Evolutionary conservation across 2,797 vertebrate species (phyloP).

Genomic region (Amazona finschi): DNA sequence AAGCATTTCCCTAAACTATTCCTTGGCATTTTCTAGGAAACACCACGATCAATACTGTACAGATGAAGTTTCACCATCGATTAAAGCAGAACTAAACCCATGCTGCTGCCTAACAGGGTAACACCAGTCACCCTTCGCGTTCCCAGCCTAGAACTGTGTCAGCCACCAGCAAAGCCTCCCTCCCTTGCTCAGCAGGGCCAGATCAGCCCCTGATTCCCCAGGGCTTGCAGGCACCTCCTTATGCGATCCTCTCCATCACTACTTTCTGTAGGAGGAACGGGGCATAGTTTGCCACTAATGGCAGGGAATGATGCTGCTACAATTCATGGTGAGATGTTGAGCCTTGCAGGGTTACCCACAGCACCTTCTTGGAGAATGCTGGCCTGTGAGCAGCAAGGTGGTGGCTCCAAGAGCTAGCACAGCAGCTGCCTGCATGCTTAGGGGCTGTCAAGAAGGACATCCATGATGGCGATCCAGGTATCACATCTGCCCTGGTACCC

Average conservation of each 20-base stretch:
- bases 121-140: accelerated
- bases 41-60: accelerated
- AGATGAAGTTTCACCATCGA: not conserved
- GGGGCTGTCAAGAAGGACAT: not conserved
- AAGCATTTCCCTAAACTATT: not conserved
- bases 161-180: not conserved
- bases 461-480: not conserved
- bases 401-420: not conserved
- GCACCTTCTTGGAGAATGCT: not conserved
- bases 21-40: not conserved
- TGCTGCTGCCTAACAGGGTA: not conserved
- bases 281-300: accelerated
- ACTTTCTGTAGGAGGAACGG: not conserved
- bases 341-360: not conserved
- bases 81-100: not conserved
- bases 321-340: accelerated
- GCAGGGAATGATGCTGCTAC: not conserved
- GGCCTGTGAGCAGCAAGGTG: accelerated
- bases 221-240: not conserved
- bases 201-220: not conserved
- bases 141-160: accelerated
- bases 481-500: not conserved
- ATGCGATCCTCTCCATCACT: not conserved
- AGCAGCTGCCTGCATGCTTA: not conserved
- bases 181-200: not conserved